Conservation (phyloP, 2,888 invertebrate genomes). For the Molorchus minor region DNA sequence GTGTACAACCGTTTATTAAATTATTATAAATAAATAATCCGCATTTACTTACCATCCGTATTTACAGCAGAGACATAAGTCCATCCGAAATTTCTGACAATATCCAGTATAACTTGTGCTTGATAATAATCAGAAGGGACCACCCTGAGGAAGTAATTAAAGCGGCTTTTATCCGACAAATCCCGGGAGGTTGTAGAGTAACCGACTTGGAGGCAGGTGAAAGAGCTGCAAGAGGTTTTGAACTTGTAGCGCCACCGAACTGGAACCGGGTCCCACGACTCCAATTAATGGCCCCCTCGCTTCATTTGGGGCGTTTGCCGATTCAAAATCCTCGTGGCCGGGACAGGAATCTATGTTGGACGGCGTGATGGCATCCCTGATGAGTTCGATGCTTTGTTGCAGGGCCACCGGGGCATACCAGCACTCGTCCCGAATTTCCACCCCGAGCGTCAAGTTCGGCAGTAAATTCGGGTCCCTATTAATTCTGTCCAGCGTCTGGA, state of each 20-base stretch:
- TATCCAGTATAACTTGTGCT: conserved; percentile 76
- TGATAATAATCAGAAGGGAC: conserved; percentile 83
- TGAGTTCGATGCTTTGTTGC: conserved; percentile 80
- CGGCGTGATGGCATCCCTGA: conserved; percentile 72
- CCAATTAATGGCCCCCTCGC: conserved; percentile 68
- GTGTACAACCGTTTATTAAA: no score
- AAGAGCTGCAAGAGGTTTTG: conserved; percentile 80
- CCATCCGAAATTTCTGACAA: conserved; percentile 76
- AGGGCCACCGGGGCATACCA: conserved; percentile 84
- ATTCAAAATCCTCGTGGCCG: conserved; percentile 13
- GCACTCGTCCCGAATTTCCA: conserved; percentile 81
- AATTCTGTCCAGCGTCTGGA: conserved; percentile 71
- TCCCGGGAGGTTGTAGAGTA: conserved; percentile 82
- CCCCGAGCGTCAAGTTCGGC: conserved; percentile 68
- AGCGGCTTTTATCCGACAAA: conserved; percentile 78
- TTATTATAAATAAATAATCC: no score
- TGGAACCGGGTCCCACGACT: conserved; percentile 79
- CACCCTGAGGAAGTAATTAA: conserved; percentile 79
- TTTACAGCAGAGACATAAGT: conserved; percentile 81
- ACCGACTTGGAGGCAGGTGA: conserved; percentile 73
- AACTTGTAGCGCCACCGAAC: conserved; percentile 74
- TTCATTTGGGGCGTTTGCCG: conserved; percentile 21
- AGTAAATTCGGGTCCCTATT: conserved; percentile 69
- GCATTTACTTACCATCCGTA: conserved; percentile 72
- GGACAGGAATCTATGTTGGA: conserved; percentile 43